Evolutionary conservation across 2,888 invertebrate genomes (phyloP), one percentile per base, ranked within the genome.

Genomic region (Oligia latruncula): DNA sequence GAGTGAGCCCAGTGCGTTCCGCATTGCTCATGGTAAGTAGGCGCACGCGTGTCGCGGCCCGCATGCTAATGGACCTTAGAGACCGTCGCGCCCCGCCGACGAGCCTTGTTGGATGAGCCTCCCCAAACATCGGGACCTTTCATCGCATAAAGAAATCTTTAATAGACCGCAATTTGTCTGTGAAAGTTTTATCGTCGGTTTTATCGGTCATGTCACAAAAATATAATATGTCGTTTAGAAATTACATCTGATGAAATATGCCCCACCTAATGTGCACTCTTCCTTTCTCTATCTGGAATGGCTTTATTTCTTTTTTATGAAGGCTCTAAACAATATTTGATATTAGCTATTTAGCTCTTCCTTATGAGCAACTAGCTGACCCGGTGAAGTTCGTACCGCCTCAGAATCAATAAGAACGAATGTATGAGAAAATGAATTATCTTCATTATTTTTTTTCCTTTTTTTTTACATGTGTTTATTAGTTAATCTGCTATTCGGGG

Each of bases 11-110:
- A 83, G 90, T 90, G 92, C 94, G 96, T 95, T 95, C 96, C 96
- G 96, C 96, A 95, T 96, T 93, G 96, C 95, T 95, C 96, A 96
- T 96, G 93, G 94, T 94, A 96, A 96, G 96, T 96, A 95, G 96
- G 96, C 90, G 92, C 92, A 90, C 87, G 90, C 84, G 92, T 86
- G 91, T 87, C 90, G 92, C 92, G 92, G 86, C 87, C 64, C 92
- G 96, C 95, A 97, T 96, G 95, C 95, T 95, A 96, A 97, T 95
- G 89, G 84, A 77, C 87, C 85, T 88, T 85, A 86, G 92, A 91
- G 91, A 90, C 90, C 87, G 87, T 78, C 90, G 90, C 89, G 86
- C 88, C 91, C 88, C 91, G 86, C 85, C 88, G 82, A 78, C 84
- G 90, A 85, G 91, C 95, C 94, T 93, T 94, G 90, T 94, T 93